These are phyloP conservation scores for Gallirallus australis DNA, from an alignment of 2,797 vertebrate genomes.

Conservation along the genomic window DNA sequence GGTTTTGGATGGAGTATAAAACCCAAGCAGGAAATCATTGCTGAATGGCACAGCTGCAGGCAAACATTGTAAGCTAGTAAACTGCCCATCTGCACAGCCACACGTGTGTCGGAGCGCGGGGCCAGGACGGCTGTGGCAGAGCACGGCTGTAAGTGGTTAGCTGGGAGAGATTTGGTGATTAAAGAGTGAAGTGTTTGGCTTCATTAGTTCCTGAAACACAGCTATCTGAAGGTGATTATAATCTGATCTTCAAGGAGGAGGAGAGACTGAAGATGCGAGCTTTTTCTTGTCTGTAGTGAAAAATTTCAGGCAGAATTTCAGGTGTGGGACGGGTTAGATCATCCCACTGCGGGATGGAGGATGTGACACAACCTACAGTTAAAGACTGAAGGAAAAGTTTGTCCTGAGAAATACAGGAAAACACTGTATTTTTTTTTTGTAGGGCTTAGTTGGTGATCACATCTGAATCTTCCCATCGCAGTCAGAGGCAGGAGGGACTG, in stretches of 20 bases:
- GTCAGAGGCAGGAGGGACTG: background rate
- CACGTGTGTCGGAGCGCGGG: slow-evolving; percentile 47
- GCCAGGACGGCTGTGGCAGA: background rate
- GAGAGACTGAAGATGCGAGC: background rate
- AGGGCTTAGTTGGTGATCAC: background rate
- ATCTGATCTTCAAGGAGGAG: slow-evolving; percentile 15
- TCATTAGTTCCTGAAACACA: slow-evolving; percentile 37
- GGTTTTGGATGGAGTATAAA: slow-evolving; percentile 74
- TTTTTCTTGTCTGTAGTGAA: background rate
- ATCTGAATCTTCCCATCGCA: background rate
- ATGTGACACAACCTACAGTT: background rate
- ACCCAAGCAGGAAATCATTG: slow-evolving; percentile 72
- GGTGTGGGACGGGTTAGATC: background rate
- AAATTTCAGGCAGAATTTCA: background rate
- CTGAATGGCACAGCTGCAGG: slow-evolving; percentile 75
- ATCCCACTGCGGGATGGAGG: background rate
- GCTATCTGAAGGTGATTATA: slow-evolving; percentile 32
- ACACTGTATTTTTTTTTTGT: background rate
- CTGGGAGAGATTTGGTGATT: slow-evolving; percentile 29
- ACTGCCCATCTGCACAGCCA: slow-evolving; percentile 69
- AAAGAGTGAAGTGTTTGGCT: slow-evolving; percentile 42
- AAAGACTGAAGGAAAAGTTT: background rate
- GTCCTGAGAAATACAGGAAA: background rate
- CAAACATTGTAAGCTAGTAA: slow-evolving; percentile 69
- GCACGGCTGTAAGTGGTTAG: slow-evolving; percentile 24